A percentile compares a stretch with the other conserved stretches of the same genome.
These are phyloP conservation scores for Lepidotrigona ventralis DNA, from an alignment of 1,140 invertebrate species.

Conservation along the genomic window DNA sequence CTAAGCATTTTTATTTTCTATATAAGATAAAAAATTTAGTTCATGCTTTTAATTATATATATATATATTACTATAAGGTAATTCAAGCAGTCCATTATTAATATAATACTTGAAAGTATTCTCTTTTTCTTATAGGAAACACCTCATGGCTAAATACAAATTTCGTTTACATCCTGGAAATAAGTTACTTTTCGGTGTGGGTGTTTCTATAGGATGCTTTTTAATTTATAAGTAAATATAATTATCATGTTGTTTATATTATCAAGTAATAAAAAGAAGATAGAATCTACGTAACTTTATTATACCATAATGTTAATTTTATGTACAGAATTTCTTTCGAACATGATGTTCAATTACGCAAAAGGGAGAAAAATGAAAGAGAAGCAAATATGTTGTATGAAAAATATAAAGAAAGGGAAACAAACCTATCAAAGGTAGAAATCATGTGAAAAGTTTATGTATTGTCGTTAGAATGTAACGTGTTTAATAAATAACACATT, in stretches of 20 bases:
- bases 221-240: neutral
- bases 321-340: neutral
- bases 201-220: accelerated
- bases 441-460: neutral
- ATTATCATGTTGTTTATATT: neutral
- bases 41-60: neutral
- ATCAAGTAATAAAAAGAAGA: neutral
- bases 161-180: accelerated
- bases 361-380: neutral
- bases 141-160: neutral
- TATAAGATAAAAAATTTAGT: neutral
- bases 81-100: neutral
- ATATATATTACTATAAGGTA: neutral
- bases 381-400: constrained; percentile 43
- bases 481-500: constrained; percentile 16
- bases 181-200: accelerated
- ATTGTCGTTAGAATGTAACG: constrained; percentile 1
- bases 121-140: constrained; percentile 1
- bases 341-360: accelerated
- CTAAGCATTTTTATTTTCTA: neutral
- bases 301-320: neutral
- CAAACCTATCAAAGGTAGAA: neutral
- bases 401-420: neutral
- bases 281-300: too few species aligned
- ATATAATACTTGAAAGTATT: neutral